phyloP scores from a whole-genome alignment of 2,888 invertebrate species.

The Hipparchia sbordonii region DNA sequence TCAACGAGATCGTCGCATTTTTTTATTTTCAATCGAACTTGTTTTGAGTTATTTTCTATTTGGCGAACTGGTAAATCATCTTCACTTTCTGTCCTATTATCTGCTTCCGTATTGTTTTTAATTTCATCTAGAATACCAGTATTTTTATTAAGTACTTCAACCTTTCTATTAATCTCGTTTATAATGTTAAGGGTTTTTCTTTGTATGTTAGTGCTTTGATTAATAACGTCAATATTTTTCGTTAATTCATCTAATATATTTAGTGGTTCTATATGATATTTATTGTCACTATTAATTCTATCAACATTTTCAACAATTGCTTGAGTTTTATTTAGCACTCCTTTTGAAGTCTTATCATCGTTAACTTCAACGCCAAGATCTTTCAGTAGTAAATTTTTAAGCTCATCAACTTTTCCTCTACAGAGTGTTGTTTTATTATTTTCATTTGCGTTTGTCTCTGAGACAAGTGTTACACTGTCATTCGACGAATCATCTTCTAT shows the following conservation, averaged over 20 bases:
- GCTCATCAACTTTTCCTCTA: conserved; percentile 21
- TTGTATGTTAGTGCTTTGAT: background rate
- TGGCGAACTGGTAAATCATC: background rate
- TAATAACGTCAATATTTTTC: background rate
- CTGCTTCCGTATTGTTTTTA: background rate
- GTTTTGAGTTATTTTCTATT: conserved; percentile 23
- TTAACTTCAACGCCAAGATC: conserved; percentile 20
- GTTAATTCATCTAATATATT: background rate
- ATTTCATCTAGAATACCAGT: background rate
- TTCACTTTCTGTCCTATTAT: background rate
- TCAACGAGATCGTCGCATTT: conserved; percentile 58
- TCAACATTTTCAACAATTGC: background rate
- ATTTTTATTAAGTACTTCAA: background rate
- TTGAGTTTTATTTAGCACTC: background rate
- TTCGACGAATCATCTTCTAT: conserved; percentile 63
- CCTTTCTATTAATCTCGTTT: background rate
- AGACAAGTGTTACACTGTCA: conserved; percentile 44
- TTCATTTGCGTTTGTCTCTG: conserved; percentile 6
- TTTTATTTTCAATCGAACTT: conserved; percentile 53
- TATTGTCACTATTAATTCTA: background rate
- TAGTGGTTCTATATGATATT: background rate
- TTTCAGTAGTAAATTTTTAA: conserved; percentile 22
- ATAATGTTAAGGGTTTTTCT: background rate
- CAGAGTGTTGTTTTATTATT: background rate
- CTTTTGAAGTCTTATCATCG: background rate